Base-by-base conservation (phyloP, 2,797 vertebrate species). In the Apogon talboti region DNA sequence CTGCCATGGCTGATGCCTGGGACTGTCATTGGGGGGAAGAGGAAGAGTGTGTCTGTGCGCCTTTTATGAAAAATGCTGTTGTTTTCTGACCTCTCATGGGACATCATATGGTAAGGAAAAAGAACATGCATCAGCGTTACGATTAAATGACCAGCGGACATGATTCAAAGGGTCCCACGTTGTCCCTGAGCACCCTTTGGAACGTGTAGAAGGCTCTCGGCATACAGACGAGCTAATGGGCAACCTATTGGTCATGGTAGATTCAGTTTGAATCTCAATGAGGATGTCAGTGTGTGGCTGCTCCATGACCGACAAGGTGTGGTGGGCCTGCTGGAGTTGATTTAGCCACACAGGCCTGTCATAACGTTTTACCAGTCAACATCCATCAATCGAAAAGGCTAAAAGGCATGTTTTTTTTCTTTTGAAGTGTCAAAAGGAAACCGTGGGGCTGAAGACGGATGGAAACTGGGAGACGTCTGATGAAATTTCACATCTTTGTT, bases 181-280 rank as follows among this genome's bases (percentile, higher is more conserved):
- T 66, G 84, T 87, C 86, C 87, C 87, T 63, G 86, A 74, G 87
- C 90, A 86, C 59, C 86, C 86, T 86, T 79, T 63, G 90, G 91
- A 92, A 92, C 89, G 79, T 85, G 87, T 84, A 50, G 78, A 81
- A 83, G 79, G 83, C 78, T 86, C 79, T 75, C 76, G 70, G 89
- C 84, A 88, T 86, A 89, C 86, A 91, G 90, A 85, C 85, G 71
- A 82, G 90, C 88, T 92, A 92, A 92, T 92, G 90, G 90, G 86
- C 88, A 90, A 86, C 85, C 87, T 82, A 91, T 89, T 87, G 91
- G 90, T 92, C 90, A 91, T 79, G 91, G 88, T 89, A 81, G 86
- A 89, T 84, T 89, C 87, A 57, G 84, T 79, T 80, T 87, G 90
- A 92, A 92, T 92, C 87, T 89, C 86, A 91, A 91, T 92, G 90